These are phyloP conservation scores for Halcyon malimbica DNA, from an alignment of 2,113 vertebrate genomes.

Conservation along the genomic window DNA sequence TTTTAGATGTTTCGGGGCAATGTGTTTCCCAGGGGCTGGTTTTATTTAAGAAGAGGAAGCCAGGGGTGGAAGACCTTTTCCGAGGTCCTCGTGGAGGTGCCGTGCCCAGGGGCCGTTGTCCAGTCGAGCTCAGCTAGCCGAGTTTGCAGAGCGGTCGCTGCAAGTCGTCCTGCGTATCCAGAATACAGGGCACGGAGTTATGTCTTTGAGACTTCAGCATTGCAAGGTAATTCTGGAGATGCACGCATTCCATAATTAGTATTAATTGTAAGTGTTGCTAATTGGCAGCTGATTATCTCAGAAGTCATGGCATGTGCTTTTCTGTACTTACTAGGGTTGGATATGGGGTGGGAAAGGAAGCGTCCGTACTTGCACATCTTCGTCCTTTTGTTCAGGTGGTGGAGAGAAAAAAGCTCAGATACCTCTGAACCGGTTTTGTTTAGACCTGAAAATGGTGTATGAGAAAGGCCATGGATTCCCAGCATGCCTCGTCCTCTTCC, in stretches of 20 bases:
- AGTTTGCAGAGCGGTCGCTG: rapidly evolving
- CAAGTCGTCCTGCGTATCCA: not conserved
- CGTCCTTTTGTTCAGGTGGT: not conserved
- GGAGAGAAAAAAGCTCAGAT: not conserved
- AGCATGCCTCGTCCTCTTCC: not conserved
- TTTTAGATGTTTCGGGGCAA: not conserved
- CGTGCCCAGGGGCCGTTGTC: rapidly evolving
- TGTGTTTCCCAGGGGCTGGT: too few species aligned
- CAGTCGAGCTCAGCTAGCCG: rapidly evolving
- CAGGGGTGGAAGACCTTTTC: too few species aligned
- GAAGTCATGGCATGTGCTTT: not conserved
- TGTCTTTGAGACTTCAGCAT: not conserved
- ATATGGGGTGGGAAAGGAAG: not conserved
- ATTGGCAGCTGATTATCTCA: not conserved
- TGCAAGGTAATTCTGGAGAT: not conserved
- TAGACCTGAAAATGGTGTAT: not conserved
- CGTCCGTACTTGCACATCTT: not conserved
- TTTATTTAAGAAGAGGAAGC: too few species aligned
- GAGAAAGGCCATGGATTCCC: not conserved
- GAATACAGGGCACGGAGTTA: not conserved
- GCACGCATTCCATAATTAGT: not conserved
- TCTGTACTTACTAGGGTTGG: not conserved
- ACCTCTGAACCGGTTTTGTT: not conserved
- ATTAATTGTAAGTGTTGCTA: not conserved
- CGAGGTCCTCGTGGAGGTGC: too few species aligned